Evolutionary conservation across 2,888 invertebrate genomes (phyloP).

Genomic region (Carpatolechia fugitivella): DNA sequence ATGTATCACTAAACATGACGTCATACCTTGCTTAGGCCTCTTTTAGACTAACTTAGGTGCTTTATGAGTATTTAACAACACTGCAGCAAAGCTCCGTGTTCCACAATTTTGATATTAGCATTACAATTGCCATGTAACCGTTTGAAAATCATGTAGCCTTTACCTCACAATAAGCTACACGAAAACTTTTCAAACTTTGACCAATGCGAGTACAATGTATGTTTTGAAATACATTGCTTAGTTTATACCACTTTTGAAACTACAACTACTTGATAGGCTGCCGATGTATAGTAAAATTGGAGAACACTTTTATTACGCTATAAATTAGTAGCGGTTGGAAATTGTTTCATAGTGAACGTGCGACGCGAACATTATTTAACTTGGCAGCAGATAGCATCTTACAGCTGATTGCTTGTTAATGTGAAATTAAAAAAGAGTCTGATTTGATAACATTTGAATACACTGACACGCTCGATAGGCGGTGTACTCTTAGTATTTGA

Average conservation of each 20-base stretch:
- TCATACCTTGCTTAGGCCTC: no score
- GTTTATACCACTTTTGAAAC: not conserved
- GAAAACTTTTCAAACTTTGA: not conserved
- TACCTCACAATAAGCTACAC: not conserved
- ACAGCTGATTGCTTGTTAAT: slow-evolving; percentile 5
- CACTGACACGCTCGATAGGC: no score
- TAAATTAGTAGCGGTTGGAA: not conserved
- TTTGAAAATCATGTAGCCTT: not conserved
- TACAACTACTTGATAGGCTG: no score
- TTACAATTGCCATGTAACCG: slow-evolving; percentile 2
- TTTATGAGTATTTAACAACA: no score
- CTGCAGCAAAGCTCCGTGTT: no score
- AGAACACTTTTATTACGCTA: not conserved
- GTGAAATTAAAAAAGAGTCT: not conserved
- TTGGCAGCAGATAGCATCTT: slow-evolving; percentile 8
- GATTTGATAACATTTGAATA: not conserved
- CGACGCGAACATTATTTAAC: slow-evolving; percentile 9
- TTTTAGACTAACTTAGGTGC: no score
- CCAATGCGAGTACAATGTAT: not conserved
- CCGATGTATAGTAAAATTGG: no score
- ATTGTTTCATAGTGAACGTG: slow-evolving; percentile 6
- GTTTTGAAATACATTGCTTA: not conserved
- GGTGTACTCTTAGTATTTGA: no score
- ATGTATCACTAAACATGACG: no score
- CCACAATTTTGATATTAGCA: not conserved